Base-by-base conservation (phyloP, 1,140 invertebrate species). In the Asobara japonica region DNA sequence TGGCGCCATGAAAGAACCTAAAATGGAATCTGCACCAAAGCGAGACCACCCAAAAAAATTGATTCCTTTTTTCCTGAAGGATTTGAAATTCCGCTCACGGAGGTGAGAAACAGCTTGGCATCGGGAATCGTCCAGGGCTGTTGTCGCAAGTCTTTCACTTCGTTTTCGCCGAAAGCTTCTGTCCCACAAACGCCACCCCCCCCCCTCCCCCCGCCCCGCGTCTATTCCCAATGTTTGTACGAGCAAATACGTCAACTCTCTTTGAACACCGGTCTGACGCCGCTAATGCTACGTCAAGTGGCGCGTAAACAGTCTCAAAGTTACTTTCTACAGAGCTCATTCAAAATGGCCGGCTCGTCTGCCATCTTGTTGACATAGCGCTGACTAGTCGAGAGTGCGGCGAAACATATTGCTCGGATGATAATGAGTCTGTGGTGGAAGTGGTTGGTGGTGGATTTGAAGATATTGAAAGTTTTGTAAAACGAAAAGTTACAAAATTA, bases 41-140 rank as follows among this genome's bases (percentile, higher is more conserved):
- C 11, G 18, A 10, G 25, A 56, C 13, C 18, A 56, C 2, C 18
- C 4, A 56, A 56, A 56, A 56, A 8, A 18, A 1, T 18, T 56
- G 5, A 10, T 56, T 20, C n/a, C 3, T 51, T 56, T 56, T 56
- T 56, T 2, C 5, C 8, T 18, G 10, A 10, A 20, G 56, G 22
- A 75, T 72, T 72, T 75, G 36, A 67, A 72, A 75, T 75, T 75
- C 65, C 69, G 65, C 65, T 72, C 66, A 66, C 48, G 38, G 61
- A 72, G 66, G 74, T 72, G 71, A 60, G 65, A 70, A 75, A 75
- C 70, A 51, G 60, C 62, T 69, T 48, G 69, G 65, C 33, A 75
- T 71, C 64, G 38, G 56, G 22, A 76, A 74, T 73, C 71, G 66
- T 73, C 70, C 66, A 70, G 70, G 25, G 62, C 20, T 64, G 66